A percentile compares a stretch with the other conserved stretches of the same genome.
Conservation (phyloP, 2,888 invertebrate genomes). For the Tenodera sinensis region DNA sequence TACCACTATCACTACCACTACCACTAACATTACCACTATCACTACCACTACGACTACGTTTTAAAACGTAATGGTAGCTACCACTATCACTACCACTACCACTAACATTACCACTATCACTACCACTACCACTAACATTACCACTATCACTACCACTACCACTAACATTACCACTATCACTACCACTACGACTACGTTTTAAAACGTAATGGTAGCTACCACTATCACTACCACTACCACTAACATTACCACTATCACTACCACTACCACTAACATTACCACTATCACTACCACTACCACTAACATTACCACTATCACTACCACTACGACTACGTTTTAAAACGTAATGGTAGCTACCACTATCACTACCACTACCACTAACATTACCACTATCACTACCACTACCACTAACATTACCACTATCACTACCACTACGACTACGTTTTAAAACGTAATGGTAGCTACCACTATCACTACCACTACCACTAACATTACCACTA, state of each 20-base stretch:
- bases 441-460: too few species aligned
- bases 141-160: neutral
- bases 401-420: neutral
- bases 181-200: too few species aligned
- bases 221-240: neutral
- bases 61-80: too few species aligned
- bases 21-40: neutral
- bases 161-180: neutral
- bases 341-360: too few species aligned
- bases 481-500: neutral
- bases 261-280: neutral
- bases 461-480: too few species aligned
- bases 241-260: neutral
- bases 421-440: too few species aligned
- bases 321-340: too few species aligned
- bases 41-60: too few species aligned
- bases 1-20: neutral
- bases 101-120: neutral
- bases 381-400: neutral
- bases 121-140: neutral
- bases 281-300: neutral
- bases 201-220: too few species aligned
- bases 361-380: neutral
- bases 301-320: neutral
- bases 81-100: too few species aligned